Evolutionary conservation across 2,113 vertebrate species (phyloP), one percentile per base, ranked within the genome.

Genomic region (Tamias sibiricus): DNA sequence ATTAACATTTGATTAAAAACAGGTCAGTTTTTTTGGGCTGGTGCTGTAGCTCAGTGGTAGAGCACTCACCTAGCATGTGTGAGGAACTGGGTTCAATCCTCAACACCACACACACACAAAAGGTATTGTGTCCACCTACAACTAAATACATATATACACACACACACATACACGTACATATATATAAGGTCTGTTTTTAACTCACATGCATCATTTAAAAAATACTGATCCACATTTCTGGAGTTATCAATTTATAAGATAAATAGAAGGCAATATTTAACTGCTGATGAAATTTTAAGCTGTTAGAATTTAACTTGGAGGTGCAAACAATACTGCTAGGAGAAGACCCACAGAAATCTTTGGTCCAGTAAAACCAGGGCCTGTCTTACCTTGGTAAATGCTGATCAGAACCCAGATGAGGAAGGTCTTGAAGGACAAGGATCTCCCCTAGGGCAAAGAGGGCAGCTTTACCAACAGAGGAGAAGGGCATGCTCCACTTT

Each of bases 381-480:
- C 81, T 76, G 2, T 93, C 98, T 93, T 98, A 99, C 99, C 99
- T 99, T 99, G 99, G 98, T 99, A 99, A 97, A 99, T 98, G 95
- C 99, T 99, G 98, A 99, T 98, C 85, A 99, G 98, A 96, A 99
- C 99, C 99, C 99, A 99, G 98, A 99, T 94, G 98, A 99, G 98
- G 98, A 99, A 99, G 90, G 99, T 99, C 98, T 99, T 99, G 98
- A 99, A 99, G 20, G 99, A 99, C 90, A 99, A 98, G 12, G 99
- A 99, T 91, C 99, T 99, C 1, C 99, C 99, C 99, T 99, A 98
- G 80, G 97, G 96, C 28, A 96, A 64, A 97, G 96, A 0, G 94
- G 95, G 62, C 0, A 96, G 30, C n/a, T 84, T 62, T 64, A 37
- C 98, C 87, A 98, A 35, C 24, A 69, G 13, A 77, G 90, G 6